Percentiles rank a stretch among this genome's conserved stretches.
Conservation (phyloP, 1,140 invertebrate species). For the Drosophila mauritiana region DNA sequence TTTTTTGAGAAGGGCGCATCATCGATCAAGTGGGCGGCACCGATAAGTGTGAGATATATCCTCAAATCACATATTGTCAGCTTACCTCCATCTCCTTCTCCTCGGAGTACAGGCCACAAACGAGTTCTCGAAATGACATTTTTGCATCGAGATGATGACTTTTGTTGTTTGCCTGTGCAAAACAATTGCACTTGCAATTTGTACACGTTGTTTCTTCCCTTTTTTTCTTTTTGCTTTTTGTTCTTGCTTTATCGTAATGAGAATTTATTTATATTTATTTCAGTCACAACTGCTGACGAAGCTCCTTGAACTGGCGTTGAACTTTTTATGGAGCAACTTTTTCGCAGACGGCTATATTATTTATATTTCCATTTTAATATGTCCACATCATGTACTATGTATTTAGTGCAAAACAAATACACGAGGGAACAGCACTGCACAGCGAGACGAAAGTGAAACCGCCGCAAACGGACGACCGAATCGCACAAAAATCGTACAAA, state of each 20-base stretch:
- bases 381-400: constrained; percentile 17
- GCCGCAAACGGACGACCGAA: constrained; percentile 24
- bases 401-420: constrained; percentile 18
- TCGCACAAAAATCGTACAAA: constrained; percentile 15
- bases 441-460: constrained; percentile 67
- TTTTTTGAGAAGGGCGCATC: neutral
- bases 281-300: constrained; percentile 32
- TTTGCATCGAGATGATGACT: constrained; percentile 40
- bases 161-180: constrained; percentile 1
- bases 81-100: constrained; percentile 64
- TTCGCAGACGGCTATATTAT: constrained; percentile 29
- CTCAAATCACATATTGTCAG: constrained; percentile 11
- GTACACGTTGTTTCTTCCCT: constrained; percentile 4
- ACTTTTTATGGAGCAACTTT: constrained; percentile 68
- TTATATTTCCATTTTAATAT: constrained; percentile 25
- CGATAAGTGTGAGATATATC: constrained; percentile 10
- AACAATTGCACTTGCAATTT: constrained; percentile 30
- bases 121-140: constrained; percentile 79
- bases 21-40: constrained; percentile 15
- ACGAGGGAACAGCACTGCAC: constrained; percentile 1
- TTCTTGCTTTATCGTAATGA: constrained; percentile 54
- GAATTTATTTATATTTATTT: constrained; percentile 60
- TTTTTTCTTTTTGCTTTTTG: constrained; percentile 11
- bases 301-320: constrained; percentile 63
- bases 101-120: constrained; percentile 74